phyloP scores from a whole-genome alignment of 2,888 invertebrate genomes.

The Cephonodes hylas region DNA sequence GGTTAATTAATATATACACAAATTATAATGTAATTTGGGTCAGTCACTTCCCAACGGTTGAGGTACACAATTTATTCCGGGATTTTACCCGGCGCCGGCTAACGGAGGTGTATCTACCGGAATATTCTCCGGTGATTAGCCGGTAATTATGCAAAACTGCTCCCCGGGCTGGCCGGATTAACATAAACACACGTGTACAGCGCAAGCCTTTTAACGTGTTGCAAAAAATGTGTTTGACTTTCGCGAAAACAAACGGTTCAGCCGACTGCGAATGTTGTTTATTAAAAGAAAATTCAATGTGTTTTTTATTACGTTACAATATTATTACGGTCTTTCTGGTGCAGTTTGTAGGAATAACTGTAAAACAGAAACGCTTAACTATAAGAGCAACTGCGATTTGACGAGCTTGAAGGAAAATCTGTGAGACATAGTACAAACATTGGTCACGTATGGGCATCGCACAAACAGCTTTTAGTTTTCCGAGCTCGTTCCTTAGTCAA shows the following conservation, averaged over 20 bases:
- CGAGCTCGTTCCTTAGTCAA: too few species aligned
- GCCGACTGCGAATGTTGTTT: neutral
- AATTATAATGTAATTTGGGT: slow-evolving; percentile 13
- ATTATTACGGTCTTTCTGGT: neutral
- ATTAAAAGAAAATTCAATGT: neutral
- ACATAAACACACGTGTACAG: slow-evolving; percentile 32
- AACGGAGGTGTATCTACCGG: slow-evolving; percentile 23
- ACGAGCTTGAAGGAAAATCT: too few species aligned
- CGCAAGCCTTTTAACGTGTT: slow-evolving; percentile 23
- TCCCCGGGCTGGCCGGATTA: slow-evolving; percentile 28
- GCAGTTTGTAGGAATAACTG: too few species aligned
- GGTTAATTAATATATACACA: neutral
- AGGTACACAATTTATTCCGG: slow-evolving; percentile 14
- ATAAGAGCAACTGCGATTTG: too few species aligned
- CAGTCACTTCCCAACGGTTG: slow-evolving; percentile 12
- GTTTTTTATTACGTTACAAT: neutral
- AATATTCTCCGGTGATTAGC: slow-evolving; percentile 37
- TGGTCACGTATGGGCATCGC: too few species aligned
- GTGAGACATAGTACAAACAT: too few species aligned
- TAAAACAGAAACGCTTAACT: too few species aligned
- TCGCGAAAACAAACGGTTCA: neutral
- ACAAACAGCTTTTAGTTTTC: too few species aligned
- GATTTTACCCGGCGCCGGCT: slow-evolving; percentile 3
- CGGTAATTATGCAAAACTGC: slow-evolving; percentile 42
- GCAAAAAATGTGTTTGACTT: slow-evolving; percentile 7